phyloP scores from a whole-genome alignment of 2,797 vertebrate species.

The Molothrus ater region DNA sequence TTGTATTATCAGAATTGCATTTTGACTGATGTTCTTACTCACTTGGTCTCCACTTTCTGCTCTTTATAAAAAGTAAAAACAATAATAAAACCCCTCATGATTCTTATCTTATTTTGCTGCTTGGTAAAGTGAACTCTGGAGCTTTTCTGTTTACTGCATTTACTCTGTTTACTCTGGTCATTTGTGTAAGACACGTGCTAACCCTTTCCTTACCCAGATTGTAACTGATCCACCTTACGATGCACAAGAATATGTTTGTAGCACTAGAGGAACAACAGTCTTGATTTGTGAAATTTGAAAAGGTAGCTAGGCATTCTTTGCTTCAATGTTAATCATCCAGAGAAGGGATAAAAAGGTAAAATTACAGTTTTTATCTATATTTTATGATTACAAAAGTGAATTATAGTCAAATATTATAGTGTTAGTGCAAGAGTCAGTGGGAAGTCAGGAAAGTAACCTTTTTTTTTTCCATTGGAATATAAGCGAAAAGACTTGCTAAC shows the following conservation, averaged over 20 bases:
- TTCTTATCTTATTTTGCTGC: not conserved
- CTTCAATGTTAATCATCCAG: not conserved
- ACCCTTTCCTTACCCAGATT: not conserved
- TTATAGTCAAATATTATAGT: not conserved
- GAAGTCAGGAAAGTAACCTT: not conserved
- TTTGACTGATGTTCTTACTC: not conserved
- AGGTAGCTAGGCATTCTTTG: not conserved
- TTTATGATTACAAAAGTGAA: not conserved
- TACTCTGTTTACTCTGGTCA: not conserved
- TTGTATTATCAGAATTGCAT: not conserved
- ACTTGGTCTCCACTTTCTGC: not conserved
- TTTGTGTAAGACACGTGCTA: not conserved
- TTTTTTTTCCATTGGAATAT: not conserved
- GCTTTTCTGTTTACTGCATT: not conserved
- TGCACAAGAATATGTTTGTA: not conserved
- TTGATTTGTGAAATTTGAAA: not conserved
- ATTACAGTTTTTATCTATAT: not conserved
- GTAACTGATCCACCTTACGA: not conserved
- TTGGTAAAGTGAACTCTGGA: not conserved
- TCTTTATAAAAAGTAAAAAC: not conserved
- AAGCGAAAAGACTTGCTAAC: not conserved
- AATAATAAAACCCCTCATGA: not conserved
- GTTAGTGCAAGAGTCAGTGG: not conserved
- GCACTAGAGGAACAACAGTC: not conserved
- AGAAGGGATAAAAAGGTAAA: fast-evolving